Evolutionary conservation across 2,797 vertebrate species (phyloP).

Genomic region (Sorex maritimensis): DNA sequence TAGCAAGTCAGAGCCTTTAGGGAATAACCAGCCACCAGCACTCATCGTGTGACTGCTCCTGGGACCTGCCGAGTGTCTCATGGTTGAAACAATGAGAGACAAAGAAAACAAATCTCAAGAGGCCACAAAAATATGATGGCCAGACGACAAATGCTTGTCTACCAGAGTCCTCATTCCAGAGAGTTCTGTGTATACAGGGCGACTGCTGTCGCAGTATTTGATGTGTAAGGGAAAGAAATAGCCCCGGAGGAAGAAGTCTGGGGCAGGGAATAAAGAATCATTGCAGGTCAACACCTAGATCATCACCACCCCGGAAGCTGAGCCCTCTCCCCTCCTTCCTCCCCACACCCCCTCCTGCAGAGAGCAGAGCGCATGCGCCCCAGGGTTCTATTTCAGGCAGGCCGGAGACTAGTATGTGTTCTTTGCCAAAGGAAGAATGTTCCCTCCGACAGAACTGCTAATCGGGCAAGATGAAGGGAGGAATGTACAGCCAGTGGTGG

Average conservation of each 20-base stretch:
- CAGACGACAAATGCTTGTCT: neutral
- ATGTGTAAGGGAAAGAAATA: conserved; percentile 4
- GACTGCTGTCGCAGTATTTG: conserved; percentile 49
- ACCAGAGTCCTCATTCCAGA: neutral
- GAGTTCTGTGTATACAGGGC: neutral
- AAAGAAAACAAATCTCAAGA: neutral
- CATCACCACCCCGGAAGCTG: neutral
- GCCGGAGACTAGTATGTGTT: conserved; percentile 84
- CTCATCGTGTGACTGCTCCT: fast-evolving
- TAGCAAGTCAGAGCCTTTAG: neutral
- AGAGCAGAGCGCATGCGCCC: conserved; percentile 58
- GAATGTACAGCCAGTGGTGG: conserved; percentile 49
- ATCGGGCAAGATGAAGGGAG: conserved; percentile 59
- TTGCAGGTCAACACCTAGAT: neutral
- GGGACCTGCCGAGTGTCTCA: too few relatives aligned
- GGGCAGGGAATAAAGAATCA: conserved; percentile 34
- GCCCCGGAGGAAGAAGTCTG: neutral
- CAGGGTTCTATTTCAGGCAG: conserved; percentile 82
- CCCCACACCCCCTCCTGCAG: neutral
- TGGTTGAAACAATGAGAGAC: neutral
- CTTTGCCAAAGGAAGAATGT: conserved; percentile 86
- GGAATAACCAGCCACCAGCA: neutral
- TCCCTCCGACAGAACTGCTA: conserved; percentile 82
- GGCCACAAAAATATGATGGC: neutral
- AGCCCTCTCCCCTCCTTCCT: too few relatives aligned